Percentiles rank a stretch among this genome's conserved stretches.
Evolutionary conservation across 2,113 vertebrate genomes (phyloP).

Genomic region (Stomatorhinus ivindoensis): DNA sequence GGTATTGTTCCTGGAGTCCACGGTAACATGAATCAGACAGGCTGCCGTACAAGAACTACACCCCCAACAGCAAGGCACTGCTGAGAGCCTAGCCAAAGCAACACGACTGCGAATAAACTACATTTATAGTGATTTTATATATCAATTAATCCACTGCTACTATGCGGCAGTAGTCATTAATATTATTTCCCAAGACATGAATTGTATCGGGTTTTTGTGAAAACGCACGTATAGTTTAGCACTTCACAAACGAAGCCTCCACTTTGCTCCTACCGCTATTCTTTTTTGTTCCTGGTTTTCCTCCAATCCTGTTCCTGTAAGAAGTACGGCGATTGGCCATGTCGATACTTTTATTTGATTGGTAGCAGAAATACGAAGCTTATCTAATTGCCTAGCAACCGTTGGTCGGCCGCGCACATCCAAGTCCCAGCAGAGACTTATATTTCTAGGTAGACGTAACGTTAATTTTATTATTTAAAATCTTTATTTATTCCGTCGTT

Average conservation of each 20-base stretch:
- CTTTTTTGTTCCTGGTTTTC: background rate
- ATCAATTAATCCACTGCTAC: background rate
- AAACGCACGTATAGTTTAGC: background rate
- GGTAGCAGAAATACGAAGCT: background rate
- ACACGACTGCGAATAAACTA: background rate
- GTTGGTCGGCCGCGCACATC: background rate
- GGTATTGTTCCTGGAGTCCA: slow-evolving; percentile 36
- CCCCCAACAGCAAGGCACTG: background rate
- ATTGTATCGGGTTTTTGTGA: background rate
- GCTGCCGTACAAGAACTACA: slow-evolving; percentile 29
- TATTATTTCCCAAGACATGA: background rate
- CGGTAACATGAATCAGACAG: slow-evolving; percentile 17
- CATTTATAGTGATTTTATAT: background rate
- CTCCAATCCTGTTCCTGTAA: background rate
- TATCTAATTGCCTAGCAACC: background rate
- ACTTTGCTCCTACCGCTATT: background rate
- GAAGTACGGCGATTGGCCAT: background rate
- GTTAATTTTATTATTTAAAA: too few species aligned
- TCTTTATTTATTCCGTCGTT: too few species aligned
- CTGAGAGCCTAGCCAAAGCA: background rate
- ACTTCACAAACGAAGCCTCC: background rate
- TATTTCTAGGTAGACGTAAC: too few species aligned
- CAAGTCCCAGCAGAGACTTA: too few species aligned
- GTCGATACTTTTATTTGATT: background rate
- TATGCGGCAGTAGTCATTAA: background rate